A percentile compares a stretch with the other conserved stretches of the same genome.
These are phyloP conservation scores for Spea multiplicata DNA, from an alignment of 2,113 vertebrate species.

Conservation along the genomic window DNA sequence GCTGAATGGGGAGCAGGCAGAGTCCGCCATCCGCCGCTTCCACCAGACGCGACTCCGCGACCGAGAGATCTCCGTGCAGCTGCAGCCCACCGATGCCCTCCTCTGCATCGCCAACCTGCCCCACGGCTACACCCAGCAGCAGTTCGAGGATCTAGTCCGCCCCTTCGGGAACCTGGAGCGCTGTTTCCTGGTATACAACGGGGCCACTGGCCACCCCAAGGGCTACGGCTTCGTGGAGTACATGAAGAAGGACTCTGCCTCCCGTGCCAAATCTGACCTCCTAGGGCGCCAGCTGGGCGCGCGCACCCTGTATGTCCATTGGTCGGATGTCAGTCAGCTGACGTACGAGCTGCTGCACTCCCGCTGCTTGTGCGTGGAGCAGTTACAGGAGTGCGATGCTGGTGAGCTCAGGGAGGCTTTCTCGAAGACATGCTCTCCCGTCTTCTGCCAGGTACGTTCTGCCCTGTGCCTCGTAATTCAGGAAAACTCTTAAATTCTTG, in stretches of 20 bases:
- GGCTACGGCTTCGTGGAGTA: conserved; percentile 94
- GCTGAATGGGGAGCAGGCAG: conserved; percentile 87
- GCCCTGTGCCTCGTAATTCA: no score
- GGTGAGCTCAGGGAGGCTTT: conserved; percentile 71
- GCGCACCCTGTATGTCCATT: conserved; percentile 88
- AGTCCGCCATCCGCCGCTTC: conserved; percentile 78
- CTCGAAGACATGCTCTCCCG: conserved; percentile 62
- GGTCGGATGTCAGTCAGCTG: conserved; percentile 86
- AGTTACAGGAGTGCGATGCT: conserved; percentile 69
- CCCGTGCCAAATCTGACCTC: conserved; percentile 86
- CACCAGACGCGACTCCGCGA: conserved; percentile 80
- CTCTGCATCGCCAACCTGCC: conserved; percentile 90
- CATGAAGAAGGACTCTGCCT: conserved; percentile 93
- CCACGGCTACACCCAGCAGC: conserved; percentile 77
- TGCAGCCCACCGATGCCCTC: conserved; percentile 87
- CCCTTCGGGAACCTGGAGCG: conserved; percentile 92
- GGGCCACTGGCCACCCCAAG: conserved; percentile 79
- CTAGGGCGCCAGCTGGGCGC: conserved; percentile 85
- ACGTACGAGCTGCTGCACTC: conserved; percentile 79
- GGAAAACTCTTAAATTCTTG: no score
- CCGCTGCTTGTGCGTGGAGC: conserved; percentile 83
- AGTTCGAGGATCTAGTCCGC: conserved; percentile 88
- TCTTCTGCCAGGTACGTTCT: conserved; percentile 84
- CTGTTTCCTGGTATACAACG: conserved; percentile 86
- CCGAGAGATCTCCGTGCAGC: conserved; percentile 82